Evolutionary conservation across 2,888 invertebrate species (phyloP).

Genomic region (Siphonodentalium dalli): DNA sequence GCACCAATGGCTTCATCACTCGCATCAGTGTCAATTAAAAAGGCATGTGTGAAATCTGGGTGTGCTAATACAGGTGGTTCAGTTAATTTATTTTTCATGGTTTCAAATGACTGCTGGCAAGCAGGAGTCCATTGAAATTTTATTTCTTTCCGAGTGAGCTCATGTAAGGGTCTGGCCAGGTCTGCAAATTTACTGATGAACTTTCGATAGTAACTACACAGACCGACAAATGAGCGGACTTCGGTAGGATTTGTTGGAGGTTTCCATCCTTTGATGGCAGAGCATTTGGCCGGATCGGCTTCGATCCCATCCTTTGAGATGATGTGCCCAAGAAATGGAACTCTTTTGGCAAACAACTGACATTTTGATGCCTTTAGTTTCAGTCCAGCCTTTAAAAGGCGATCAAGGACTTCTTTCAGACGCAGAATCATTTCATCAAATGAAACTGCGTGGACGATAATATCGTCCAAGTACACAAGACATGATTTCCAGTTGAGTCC

Average conservation of each 20-base stretch:
- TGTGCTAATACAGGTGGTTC: not conserved
- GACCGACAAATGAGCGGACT: conserved; percentile 2
- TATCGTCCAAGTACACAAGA: too few relatives aligned
- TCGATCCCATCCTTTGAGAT: not conserved
- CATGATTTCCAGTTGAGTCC: too few relatives aligned
- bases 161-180: not conserved
- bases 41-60: conserved; percentile 2
- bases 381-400: conserved; percentile 4
- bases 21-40: conserved; percentile 3
- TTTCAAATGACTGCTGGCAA: conserved; percentile 1
- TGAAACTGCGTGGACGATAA: too few relatives aligned
- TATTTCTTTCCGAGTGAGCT: not conserved
- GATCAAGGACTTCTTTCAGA: conserved; percentile 16
- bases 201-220: conserved; percentile 5
- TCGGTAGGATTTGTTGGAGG: not conserved
- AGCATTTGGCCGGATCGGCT: not conserved
- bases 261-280: not conserved
- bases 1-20: conserved; percentile 6
- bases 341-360: conserved; percentile 2
- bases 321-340: conserved; percentile 6
- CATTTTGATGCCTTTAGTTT: conserved; percentile 20
- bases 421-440: too few relatives aligned
- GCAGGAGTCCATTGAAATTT: not conserved
- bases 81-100: not conserved
- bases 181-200: conserved; percentile 1